phyloP scores from a whole-genome alignment of 2,888 invertebrate genomes.

The Melipona bicolor region DNA sequence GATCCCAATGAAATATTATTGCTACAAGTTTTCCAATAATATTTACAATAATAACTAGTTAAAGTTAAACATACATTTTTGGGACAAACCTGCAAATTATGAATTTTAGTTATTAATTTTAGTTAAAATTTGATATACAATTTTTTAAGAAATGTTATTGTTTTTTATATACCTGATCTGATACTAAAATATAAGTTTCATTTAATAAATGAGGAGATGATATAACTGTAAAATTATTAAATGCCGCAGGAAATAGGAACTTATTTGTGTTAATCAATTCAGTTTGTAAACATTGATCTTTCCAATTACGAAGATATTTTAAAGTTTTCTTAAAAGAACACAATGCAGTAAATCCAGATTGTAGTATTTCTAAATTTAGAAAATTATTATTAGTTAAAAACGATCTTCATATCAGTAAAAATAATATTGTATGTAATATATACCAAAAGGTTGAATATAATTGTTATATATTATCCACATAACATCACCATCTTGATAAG shows the following conservation, averaged over 20 bases:
- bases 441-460: conserved; percentile 76
- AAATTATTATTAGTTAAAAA: background rate
- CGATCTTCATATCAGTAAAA: background rate
- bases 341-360: conserved; percentile 78
- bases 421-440: conserved; percentile 16
- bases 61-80: conserved; percentile 74
- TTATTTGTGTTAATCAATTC: conserved; percentile 81
- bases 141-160: background rate
- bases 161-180: conserved; percentile 54
- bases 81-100: conserved; percentile 74
- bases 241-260: conserved; percentile 78
- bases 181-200: conserved; percentile 50
- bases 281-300: conserved; percentile 82
- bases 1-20: conserved; percentile 62
- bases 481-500: conserved; percentile 74
- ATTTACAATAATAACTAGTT: conserved; percentile 72
- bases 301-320: conserved; percentile 84
- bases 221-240: conserved; percentile 77
- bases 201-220: conserved; percentile 76
- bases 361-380: conserved; percentile 74
- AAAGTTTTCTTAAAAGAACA: conserved; percentile 82
- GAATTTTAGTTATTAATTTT: background rate
- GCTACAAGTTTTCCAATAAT: conserved; percentile 75
- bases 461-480: conserved; percentile 75
- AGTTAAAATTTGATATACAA: background rate